These are phyloP conservation scores for Trichoplusia ni DNA, from an alignment of 1,140 invertebrate species.

Conservation along the genomic window DNA sequence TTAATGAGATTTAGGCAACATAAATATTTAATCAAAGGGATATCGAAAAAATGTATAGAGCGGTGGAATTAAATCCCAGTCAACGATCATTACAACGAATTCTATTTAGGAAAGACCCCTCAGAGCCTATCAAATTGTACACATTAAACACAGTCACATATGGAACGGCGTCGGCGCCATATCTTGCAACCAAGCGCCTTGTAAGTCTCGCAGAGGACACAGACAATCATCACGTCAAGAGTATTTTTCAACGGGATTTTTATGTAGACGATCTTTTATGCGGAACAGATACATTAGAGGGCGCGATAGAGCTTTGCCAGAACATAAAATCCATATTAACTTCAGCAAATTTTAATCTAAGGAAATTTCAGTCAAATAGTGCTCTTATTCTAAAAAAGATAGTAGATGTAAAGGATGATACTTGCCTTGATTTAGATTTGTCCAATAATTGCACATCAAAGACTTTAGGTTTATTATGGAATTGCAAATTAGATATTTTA, in stretches of 20 bases:
- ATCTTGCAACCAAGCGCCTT: background rate
- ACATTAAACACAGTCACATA: background rate
- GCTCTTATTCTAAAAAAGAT: slow-evolving; percentile 9
- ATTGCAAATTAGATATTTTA: too few relatives aligned
- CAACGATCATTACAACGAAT: slow-evolving; percentile 33
- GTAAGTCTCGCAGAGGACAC: background rate
- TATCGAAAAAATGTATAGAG: slow-evolving; percentile 64
- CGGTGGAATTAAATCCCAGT: slow-evolving; percentile 42
- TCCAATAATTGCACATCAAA: too few relatives aligned
- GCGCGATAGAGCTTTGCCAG: background rate
- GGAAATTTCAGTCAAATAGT: slow-evolving; percentile 41
- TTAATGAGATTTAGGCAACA: slow-evolving; percentile 53
- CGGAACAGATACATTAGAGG: slow-evolving; percentile 7
- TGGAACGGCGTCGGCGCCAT: background rate
- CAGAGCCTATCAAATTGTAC: background rate
- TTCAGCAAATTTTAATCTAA: slow-evolving; percentile 28
- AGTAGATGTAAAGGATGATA: too few relatives aligned
- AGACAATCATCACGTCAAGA: background rate
- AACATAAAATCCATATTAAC: slow-evolving; percentile 1
- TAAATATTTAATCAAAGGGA: slow-evolving; percentile 47
- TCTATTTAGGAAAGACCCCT: background rate
- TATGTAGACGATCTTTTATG: slow-evolving; percentile 28
- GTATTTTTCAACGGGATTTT: slow-evolving; percentile 9
- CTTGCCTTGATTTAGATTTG: too few relatives aligned
- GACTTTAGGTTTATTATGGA: too few relatives aligned